These are phyloP conservation scores for Eulacestoma nigropectus DNA, from an alignment of 2,113 vertebrate genomes.

Conservation along the genomic window DNA sequence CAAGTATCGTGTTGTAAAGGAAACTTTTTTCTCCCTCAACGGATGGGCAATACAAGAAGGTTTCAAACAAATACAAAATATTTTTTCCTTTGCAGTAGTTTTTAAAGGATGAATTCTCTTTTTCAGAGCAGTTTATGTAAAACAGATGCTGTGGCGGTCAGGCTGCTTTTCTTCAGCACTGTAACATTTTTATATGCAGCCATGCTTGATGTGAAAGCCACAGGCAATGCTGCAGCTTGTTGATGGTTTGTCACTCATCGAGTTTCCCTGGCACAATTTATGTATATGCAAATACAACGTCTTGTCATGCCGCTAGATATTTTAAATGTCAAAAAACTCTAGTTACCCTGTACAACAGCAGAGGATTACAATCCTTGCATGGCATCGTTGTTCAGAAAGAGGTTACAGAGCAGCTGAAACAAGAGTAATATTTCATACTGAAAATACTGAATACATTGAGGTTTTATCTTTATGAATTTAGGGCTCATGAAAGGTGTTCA, in stretches of 20 bases:
- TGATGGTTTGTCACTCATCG: conserved; percentile 32
- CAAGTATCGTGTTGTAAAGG: background rate
- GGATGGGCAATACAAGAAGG: background rate
- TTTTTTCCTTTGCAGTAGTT: background rate
- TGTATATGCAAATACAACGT: conserved; percentile 18
- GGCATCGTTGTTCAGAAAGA: background rate
- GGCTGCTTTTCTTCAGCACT: background rate
- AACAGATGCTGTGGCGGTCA: background rate
- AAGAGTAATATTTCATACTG: background rate
- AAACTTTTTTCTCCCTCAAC: background rate
- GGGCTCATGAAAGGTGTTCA: background rate
- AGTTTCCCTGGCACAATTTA: conserved; percentile 15
- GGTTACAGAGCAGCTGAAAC: background rate
- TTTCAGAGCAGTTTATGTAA: background rate
- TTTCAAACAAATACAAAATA: background rate
- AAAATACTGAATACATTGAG: background rate
- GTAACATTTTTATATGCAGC: background rate
- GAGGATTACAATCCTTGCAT: background rate
- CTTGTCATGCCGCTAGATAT: conserved; percentile 3
- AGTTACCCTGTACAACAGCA: background rate
- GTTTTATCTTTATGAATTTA: background rate
- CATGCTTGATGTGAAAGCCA: conserved; percentile 14
- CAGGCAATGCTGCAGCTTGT: background rate
- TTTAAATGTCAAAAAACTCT: conserved; percentile 43
- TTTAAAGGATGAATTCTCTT: background rate